Percentiles rank a stretch among this genome's conserved stretches.
Evolutionary conservation across 2,888 invertebrate genomes (phyloP).

Genomic region (Sycophila texana): DNA sequence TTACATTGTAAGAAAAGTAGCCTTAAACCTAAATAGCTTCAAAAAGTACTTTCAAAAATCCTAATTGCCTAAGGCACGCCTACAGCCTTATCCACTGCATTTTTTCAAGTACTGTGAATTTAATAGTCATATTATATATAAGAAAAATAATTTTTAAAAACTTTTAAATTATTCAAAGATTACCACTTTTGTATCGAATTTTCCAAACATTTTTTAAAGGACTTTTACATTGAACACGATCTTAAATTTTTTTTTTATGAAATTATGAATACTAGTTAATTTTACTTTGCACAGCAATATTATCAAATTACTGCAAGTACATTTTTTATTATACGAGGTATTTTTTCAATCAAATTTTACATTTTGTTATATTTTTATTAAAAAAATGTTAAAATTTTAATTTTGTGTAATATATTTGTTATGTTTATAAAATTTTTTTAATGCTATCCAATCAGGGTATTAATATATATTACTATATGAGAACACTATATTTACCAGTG

Average conservation of each 20-base stretch:
- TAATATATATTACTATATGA: conserved; percentile 8
- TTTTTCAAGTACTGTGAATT: conserved; percentile 20
- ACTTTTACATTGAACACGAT: conserved; percentile 4
- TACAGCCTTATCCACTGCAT: conserved; percentile 20
- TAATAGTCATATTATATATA: conserved; percentile 20
- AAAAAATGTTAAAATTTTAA: conserved; percentile 13
- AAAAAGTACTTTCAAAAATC: conserved; percentile 20
- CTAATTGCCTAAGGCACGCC: not conserved
- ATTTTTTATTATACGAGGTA: not conserved
- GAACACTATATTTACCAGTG: conserved; percentile 1
- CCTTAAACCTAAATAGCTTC: conserved; percentile 9
- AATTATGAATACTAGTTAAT: conserved; percentile 8
- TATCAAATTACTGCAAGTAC: not conserved
- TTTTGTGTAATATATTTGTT: conserved; percentile 24
- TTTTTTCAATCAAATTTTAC: conserved; percentile 17
- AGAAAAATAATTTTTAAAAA: conserved; percentile 14
- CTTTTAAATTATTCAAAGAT: too few relatives aligned
- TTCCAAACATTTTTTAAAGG: not conserved
- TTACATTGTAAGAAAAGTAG: not conserved
- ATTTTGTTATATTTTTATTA: conserved; percentile 31
- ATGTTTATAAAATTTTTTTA: conserved; percentile 20
- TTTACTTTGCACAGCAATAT: conserved; percentile 2
- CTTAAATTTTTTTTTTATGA: conserved; percentile 16
- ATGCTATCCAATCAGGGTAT: conserved; percentile 26
- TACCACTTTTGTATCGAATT: not conserved